These are phyloP conservation scores for Heliothis subflexa DNA, from an alignment of 1,140 invertebrate genomes.

Conservation along the genomic window DNA sequence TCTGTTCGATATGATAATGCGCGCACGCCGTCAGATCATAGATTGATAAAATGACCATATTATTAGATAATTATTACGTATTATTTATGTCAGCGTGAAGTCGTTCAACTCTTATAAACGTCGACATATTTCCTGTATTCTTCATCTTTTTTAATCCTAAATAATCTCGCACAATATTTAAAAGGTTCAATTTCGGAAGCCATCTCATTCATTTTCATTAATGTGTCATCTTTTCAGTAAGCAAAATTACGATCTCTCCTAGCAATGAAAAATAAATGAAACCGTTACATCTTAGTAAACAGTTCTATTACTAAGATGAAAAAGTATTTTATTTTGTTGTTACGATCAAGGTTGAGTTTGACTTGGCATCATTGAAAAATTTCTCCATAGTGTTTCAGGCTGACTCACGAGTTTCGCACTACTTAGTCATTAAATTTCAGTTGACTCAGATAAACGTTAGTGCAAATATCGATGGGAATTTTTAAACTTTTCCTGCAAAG, in stretches of 20 bases:
- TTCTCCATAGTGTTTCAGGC: constrained; percentile 59
- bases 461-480: constrained; percentile 46
- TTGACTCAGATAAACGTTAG: constrained; percentile 63
- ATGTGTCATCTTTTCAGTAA: too few relatives aligned
- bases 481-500: constrained; percentile 24
- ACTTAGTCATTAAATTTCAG: constrained; percentile 75
- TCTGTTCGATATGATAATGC: constrained; percentile 1
- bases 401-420: constrained; percentile 61
- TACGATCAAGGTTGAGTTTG: constrained; percentile 27
- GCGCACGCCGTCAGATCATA: constrained; percentile 3
- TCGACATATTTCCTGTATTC: not conserved
- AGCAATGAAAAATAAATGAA: too few relatives aligned
- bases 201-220: too few relatives aligned
- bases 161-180: too few relatives aligned
- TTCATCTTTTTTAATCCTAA: not conserved
- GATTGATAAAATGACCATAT: not conserved
- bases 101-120: constrained; percentile 4
- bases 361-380: constrained; percentile 56
- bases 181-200: too few relatives aligned
- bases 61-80: not conserved
- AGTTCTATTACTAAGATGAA: not conserved
- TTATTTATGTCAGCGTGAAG: constrained; percentile 4
- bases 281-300: not conserved
- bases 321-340: not conserved
- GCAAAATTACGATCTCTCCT: too few relatives aligned